These are phyloP conservation scores for Stenolophus ochropezus DNA, from an alignment of 2,888 invertebrate species.

Conservation along the genomic window DNA sequence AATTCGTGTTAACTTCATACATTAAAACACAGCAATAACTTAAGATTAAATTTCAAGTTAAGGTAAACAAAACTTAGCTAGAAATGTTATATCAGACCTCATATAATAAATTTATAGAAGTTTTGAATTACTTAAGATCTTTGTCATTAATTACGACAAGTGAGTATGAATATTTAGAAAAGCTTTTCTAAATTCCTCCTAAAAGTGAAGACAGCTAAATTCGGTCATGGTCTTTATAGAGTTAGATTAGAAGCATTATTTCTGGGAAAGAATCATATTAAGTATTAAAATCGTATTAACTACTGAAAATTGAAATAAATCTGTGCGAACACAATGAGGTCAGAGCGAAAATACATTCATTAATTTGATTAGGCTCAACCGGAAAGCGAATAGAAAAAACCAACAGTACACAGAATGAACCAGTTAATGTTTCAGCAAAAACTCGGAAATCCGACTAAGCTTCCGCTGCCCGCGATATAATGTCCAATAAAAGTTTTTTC, in stretches of 20 bases:
- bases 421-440: slow-evolving; percentile 33
- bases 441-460: slow-evolving; percentile 19
- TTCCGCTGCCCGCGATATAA: slow-evolving; percentile 5
- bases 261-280: slow-evolving; percentile 11
- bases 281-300: slow-evolving; percentile 45
- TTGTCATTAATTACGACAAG: no score
- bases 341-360: slow-evolving; percentile 9
- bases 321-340: slow-evolving; percentile 2
- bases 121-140: no score
- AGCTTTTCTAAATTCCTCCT: no score
- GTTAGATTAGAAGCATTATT: slow-evolving; percentile 8
- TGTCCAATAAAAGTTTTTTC: slow-evolving; percentile 26
- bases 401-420: slow-evolving; percentile 17
- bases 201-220: no score
- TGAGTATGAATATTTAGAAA: no score
- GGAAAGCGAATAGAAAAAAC: slow-evolving; percentile 7
- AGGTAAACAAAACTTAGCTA: no score
- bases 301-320: slow-evolving; percentile 46
- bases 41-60: no score
- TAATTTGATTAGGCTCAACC: slow-evolving; percentile 19
- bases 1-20: no score
- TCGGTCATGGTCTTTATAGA: background rate
- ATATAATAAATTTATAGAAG: no score
- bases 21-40: no score
- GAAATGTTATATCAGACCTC: no score